Evolutionary conservation across 1,140 invertebrate species (phyloP), one percentile per base, ranked within the genome.

Genomic region (Cataglyphis hispanica): DNA sequence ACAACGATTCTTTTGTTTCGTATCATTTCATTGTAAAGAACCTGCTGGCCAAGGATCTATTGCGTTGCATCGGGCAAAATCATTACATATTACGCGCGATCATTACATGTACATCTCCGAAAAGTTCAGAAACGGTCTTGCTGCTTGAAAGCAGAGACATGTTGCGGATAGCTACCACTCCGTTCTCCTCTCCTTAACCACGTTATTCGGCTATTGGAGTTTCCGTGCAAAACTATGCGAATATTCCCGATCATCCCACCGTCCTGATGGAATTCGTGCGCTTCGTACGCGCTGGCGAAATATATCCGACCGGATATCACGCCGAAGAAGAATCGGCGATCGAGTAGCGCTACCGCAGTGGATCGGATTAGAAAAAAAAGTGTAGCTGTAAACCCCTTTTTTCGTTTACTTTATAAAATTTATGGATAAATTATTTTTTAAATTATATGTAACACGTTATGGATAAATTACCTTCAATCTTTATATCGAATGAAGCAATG

Each of bases 111-210:
- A 67, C 56, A 69, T 19, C 43, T n/a, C 70, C 43, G 77, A 89
- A 89, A 89, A 83, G 84, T 89, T 89, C 60, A 85, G 70, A 88
- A 83, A 72, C 93, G 86, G 91, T 91, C 92, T 88, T 87, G 90
- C 84, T 93, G 93, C 93, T 93, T 95, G 92, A 95, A 93, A 95
- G 94, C 94, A 94, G 92, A 95, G 93, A 94, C 94, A 94, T 95
- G 94, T 95, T 95, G 93, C 94, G 93, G 94, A 94, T 93, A 93
- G 92, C 90, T 92, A 92, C 88, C 87, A 91, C 91, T 86, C 78
- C 88, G 75, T 89, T 90, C 89, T 92, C 84, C 84, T 90, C 89
- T 72, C 91, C 91, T 90, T 92, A 90, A 89, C 87, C 89, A 90
- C 88, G 91, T 88, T 87, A 85, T 77, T 88, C 88, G 34, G 80